phyloP scores from a whole-genome alignment of 2,888 invertebrate species.

The Dusona sp. region DNA sequence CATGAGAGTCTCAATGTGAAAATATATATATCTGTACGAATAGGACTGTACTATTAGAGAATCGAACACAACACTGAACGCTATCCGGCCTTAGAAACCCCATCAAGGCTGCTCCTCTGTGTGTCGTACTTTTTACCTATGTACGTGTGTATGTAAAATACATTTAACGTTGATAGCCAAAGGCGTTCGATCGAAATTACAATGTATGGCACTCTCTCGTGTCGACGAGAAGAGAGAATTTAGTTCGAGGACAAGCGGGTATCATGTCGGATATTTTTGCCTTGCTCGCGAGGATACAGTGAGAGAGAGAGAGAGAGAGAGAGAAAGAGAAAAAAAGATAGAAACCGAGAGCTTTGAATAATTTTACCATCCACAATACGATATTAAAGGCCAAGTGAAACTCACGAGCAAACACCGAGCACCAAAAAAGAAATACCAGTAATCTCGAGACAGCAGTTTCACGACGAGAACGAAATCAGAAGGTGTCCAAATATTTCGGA shows the following conservation, averaged over 20 bases:
- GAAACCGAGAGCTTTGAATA: slow-evolving; percentile 37
- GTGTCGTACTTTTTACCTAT: slow-evolving; percentile 19
- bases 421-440: background rate
- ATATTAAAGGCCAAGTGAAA: slow-evolving; percentile 19
- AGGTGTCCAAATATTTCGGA: slow-evolving; percentile 2
- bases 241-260: slow-evolving; percentile 68
- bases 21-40: background rate
- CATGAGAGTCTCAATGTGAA: slow-evolving; percentile 70
- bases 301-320: background rate
- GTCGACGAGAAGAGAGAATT: slow-evolving; percentile 62
- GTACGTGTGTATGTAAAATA: background rate
- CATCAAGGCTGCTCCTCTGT: slow-evolving; percentile 66
- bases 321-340: background rate
- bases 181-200: slow-evolving; percentile 69
- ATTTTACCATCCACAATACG: slow-evolving; percentile 44
- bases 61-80: slow-evolving; percentile 27
- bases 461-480: background rate
- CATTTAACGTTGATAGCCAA: slow-evolving; percentile 29
- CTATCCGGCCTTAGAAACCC: slow-evolving; percentile 64
- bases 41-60: slow-evolving; percentile 19
- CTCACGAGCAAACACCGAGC: background rate
- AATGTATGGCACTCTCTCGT: slow-evolving; percentile 60
- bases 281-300: slow-evolving; percentile 4
- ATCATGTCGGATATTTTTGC: slow-evolving; percentile 48
- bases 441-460: slow-evolving; percentile 3